Evolutionary conservation across 2,888 invertebrate species (phyloP), one percentile per base, ranked within the genome.

Genomic region (Chrysomela aeneicollis): DNA sequence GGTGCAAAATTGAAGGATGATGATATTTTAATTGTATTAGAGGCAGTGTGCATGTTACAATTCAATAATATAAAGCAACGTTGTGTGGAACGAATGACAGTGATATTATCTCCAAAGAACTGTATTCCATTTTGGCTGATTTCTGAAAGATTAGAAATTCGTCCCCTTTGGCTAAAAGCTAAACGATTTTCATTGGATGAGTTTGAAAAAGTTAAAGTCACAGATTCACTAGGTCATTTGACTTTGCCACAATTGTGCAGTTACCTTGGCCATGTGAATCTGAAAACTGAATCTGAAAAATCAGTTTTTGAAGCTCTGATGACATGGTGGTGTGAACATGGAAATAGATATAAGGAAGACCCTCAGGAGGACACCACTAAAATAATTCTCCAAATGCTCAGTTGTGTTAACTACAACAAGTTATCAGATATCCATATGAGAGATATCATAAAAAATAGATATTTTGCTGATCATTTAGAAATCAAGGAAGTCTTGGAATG

Each of bases 41-140:
- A 82, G 69, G 77, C 82, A 1, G 78, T 83, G 15, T 79, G 79
- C 64, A 82, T 83, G 79, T 74, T 84, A 47, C 83, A 84, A 71
- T 83, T 85, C 67, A 73, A 75, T 0, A 58, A 73, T 10, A 75
- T 85, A 21, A 77, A 77, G 69, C 55, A 64, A 52, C 73, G 72
- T 37, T 82, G 74, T 65, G 72, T 77, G 12, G 59, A 74, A n/a
- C 69, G 66, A 68, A 57, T 82, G 2, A 71, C 66, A 10, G 67
- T 74, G 59, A 59, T 70, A 12, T 55, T 82, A 21, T 69, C 67
- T 10, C 68, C 75, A 9, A 58, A 69, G n/a, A 79, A 78, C 66
- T 80, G 80, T 64, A 55, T 82, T 35, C 76, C 78, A 67, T 73
- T 81, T 59, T 82, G 82, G 82, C 65, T 75, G 60, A 63, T 74